Evolutionary conservation across 2,113 vertebrate species (phyloP).

Genomic region (Macrotis lagotis): DNA sequence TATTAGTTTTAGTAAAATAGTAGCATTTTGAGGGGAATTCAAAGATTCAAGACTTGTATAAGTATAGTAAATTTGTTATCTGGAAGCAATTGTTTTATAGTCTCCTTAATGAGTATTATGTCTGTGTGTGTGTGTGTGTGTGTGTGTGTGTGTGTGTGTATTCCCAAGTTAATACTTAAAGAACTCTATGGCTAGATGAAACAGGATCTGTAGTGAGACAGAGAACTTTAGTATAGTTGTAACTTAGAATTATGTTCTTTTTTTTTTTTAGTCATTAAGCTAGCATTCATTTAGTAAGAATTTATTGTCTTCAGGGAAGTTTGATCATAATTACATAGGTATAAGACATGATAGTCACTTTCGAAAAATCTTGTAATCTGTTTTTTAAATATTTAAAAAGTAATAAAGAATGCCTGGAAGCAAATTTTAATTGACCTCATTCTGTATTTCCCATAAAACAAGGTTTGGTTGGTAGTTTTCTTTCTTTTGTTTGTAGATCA

Average conservation of each 20-base stretch:
- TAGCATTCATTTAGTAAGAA: too few species aligned
- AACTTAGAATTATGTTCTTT: too few species aligned
- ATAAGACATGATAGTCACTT: too few species aligned
- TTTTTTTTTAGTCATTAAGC: too few species aligned
- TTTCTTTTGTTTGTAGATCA: background rate
- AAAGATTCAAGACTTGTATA: too few species aligned
- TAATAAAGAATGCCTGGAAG: background rate
- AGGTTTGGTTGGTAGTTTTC: background rate
- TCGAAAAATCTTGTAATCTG: background rate
- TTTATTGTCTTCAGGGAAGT: too few species aligned
- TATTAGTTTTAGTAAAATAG: background rate
- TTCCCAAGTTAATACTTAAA: background rate
- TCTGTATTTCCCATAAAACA: background rate
- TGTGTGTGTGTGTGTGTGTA: background rate
- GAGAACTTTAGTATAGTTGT: background rate
- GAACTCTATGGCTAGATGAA: background rate
- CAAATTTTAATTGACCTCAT: background rate
- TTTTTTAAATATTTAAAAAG: background rate
- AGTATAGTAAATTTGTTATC: too few species aligned
- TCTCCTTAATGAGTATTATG: too few species aligned
- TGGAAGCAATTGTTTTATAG: too few species aligned
- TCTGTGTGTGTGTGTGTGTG: too few species aligned
- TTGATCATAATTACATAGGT: too few species aligned
- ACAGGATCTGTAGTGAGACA: background rate
- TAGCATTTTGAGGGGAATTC: too few species aligned